Conservation (phyloP, 2,797 vertebrate species). For the Eptatretus atami region DNA sequence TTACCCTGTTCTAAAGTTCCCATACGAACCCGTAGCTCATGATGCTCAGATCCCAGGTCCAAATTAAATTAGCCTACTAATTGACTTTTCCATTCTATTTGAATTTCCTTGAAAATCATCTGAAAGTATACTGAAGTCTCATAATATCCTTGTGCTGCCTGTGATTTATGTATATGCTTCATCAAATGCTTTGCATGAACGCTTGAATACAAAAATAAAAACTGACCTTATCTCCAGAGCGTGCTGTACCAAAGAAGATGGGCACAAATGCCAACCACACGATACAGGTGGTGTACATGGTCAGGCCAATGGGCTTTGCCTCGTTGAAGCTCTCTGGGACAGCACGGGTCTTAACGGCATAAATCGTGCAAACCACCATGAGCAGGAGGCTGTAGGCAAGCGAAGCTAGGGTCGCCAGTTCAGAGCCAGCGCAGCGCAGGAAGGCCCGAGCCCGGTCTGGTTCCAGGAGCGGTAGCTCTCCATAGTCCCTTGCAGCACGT, state of each 20-base stretch:
- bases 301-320: conserved; percentile 86
- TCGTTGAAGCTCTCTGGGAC: conserved; percentile 83
- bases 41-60: no score
- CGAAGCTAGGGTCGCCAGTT: conserved; percentile 75
- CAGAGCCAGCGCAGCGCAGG: conserved; percentile 82
- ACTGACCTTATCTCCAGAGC: conserved; percentile 59
- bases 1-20: no score
- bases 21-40: no score
- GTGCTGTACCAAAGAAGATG: conserved; percentile 82
- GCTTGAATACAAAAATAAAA: no score
- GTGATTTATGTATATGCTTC: no score
- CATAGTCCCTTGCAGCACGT: conserved; percentile 62
- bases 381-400: conserved; percentile 86
- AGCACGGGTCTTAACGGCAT: conserved; percentile 71
- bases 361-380: conserved; percentile 90
- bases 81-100: no score
- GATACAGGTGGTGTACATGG: conserved; percentile 93
- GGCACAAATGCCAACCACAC: conserved; percentile 90
- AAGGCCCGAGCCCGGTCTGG: conserved; percentile 46
- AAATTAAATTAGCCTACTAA: no score
- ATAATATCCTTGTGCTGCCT: no score
- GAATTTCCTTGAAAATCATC: no score
- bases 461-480: conserved; percentile 62
- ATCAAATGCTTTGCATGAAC: no score
- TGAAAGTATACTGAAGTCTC: no score